Conservation (phyloP, 2,888 invertebrate species). For the Villa cingulata region DNA sequence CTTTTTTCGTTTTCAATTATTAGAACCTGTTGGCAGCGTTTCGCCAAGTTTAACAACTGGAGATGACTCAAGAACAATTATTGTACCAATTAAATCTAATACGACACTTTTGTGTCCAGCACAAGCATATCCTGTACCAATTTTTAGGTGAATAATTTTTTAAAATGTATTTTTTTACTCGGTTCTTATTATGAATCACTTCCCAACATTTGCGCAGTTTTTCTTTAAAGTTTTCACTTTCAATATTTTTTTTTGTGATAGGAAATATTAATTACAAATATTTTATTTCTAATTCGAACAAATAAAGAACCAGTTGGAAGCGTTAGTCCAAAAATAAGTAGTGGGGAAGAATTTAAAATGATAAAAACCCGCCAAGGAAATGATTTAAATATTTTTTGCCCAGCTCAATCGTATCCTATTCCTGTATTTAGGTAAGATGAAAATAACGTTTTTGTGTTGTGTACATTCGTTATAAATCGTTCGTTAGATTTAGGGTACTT, state of each 20-base stretch:
- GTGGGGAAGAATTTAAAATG: constrained; percentile 33
- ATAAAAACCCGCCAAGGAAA: constrained; percentile 21
- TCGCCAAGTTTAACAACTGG: constrained; percentile 49
- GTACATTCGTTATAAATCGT: background rate
- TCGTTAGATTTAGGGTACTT: background rate
- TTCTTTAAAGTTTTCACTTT: too few relatives aligned
- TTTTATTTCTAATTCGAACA: background rate
- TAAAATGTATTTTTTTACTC: too few relatives aligned
- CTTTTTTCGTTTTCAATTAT: too few relatives aligned
- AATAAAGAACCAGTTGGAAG: constrained; percentile 51
- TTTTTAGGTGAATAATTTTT: constrained; percentile 47
- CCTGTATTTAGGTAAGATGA: constrained; percentile 54
- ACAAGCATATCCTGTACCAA: constrained; percentile 53
- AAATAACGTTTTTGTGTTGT: too few relatives aligned
- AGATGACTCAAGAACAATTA: constrained; percentile 31
- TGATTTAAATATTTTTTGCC: constrained; percentile 48
- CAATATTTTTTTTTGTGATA: too few relatives aligned
- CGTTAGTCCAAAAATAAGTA: constrained; percentile 46
- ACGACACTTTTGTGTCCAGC: constrained; percentile 57
- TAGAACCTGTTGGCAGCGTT: constrained; percentile 40
- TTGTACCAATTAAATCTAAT: constrained; percentile 43
- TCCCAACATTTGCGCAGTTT: too few relatives aligned
- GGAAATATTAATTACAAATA: too few relatives aligned
- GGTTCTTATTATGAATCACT: too few relatives aligned
- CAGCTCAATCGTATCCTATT: constrained; percentile 58